Evolutionary conservation across 2,113 vertebrate species (phyloP), one percentile per base, ranked within the genome.

Genomic region (Salminus brasiliensis): DNA sequence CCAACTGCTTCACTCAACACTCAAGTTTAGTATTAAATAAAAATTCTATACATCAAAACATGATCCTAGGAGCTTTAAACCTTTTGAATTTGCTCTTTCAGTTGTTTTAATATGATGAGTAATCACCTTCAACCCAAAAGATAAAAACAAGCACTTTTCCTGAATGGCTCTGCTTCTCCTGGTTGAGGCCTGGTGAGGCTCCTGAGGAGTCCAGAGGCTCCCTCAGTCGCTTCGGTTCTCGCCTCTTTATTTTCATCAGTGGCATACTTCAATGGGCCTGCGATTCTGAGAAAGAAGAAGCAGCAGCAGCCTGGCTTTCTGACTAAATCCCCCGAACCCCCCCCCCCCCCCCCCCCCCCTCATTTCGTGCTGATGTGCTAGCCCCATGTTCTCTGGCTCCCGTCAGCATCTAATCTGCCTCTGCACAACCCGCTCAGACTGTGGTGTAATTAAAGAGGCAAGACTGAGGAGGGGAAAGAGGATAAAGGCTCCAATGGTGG

Each of bases 371-470:
- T 39, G 49, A 72, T 39, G 30, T 18, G 30, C 65, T 32, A 29
- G 68, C 55, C 49, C 55, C 30, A 11, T 8, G 16, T 21, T n/a
- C 21, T 73, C 18, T 21, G 18, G 34, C 62, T 66, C 69, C 68
- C 62, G 55, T 80, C 79, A 76, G 82, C 30, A n/a, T 78, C 75
- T 84, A 78, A 84, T 84, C 74, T 62, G 67, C 65, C 39, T 43
- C 65, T 36, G 55, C 47, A 72, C 70, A 32, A 15, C 47, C 53
- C 32, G 34, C 68, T 55, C 73, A 47, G 63, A 18, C 66, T 63
- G 78, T 23, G 43, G 27, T 5, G 45, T 81, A 77, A 78, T 81
- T 81, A 81, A 81, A 81, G 74, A 70, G 79, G 63, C 68, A 62
- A 70, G 62, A 52, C 66, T 65, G 67, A 76, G 52, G 57, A 27